Evolutionary conservation across 1,140 invertebrate genomes (phyloP).

Genomic region (Batillaria attramentaria): DNA sequence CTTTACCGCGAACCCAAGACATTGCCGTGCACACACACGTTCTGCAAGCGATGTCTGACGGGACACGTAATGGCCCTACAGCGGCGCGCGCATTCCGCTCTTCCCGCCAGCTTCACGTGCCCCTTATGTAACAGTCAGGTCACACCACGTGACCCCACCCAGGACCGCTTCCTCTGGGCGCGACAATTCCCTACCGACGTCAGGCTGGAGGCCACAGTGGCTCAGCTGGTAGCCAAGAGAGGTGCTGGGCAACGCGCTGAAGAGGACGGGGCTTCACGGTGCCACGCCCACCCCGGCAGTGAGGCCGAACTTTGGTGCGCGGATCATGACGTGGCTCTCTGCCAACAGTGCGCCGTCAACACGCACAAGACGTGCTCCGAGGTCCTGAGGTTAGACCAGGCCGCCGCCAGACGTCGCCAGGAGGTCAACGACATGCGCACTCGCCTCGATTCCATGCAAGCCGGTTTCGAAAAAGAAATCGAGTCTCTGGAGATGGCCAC

Average conservation of each 20-base stretch:
- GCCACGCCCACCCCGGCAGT: background rate
- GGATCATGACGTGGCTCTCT: slow-evolving; percentile 2
- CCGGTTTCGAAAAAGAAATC: background rate
- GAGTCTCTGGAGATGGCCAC: background rate
- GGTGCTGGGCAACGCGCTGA: background rate
- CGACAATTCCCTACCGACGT: background rate
- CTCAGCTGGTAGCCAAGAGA: background rate
- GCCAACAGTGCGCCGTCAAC: background rate
- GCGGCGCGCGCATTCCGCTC: background rate
- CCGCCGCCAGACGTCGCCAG: background rate
- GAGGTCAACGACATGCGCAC: slow-evolving; percentile 18
- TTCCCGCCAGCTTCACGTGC: background rate
- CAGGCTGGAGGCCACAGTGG: background rate
- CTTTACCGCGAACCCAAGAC: background rate
- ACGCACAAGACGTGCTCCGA: background rate
- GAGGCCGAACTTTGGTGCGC: background rate
- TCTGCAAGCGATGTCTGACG: slow-evolving; percentile 10
- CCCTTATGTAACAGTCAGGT: background rate
- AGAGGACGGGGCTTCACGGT: no score
- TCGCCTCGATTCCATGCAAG: background rate
- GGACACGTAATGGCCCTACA: slow-evolving; percentile 3
- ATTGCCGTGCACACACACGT: background rate
- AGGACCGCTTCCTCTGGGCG: slow-evolving; percentile 7
- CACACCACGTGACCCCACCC: background rate
- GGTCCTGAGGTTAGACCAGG: background rate